A percentile compares a stretch with the other conserved stretches of the same genome.
These are phyloP conservation scores for Ornithoptera priamus DNA, from an alignment of 2,888 invertebrate genomes.

Conservation along the genomic window DNA sequence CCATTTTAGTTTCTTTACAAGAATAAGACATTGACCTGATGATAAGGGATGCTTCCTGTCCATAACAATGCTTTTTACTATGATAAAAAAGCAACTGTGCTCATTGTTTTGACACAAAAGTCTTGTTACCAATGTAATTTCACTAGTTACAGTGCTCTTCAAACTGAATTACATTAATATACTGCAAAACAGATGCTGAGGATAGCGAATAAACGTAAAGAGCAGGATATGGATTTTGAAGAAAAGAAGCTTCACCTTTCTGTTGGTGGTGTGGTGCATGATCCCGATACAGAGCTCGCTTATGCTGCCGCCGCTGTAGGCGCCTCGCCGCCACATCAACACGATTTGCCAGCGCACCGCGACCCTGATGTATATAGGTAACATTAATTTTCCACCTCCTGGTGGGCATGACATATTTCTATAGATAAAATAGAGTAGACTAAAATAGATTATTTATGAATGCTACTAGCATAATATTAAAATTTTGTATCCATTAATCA, in stretches of 20 bases:
- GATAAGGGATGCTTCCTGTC: no score
- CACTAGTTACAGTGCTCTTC: no score
- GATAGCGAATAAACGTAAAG: constrained; percentile 95
- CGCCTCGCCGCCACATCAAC: constrained; percentile 65
- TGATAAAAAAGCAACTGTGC: not conserved
- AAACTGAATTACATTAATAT: not conserved
- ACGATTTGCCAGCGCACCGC: constrained; percentile 48
- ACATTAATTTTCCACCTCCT: not conserved
- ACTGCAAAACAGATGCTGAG: constrained; percentile 73
- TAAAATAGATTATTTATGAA: no score
- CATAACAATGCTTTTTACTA: no score
- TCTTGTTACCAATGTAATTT: no score
- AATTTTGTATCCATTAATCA: no score
- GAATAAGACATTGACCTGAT: no score
- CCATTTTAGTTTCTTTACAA: no score
- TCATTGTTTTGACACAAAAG: no score
- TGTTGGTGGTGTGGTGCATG: constrained; percentile 76
- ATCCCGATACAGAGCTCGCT: constrained; percentile 75
- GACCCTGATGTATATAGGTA: constrained; percentile 58
- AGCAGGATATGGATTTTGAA: constrained; percentile 96
- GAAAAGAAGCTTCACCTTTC: constrained; percentile 96
- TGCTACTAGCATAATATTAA: no score
- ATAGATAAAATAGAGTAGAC: no score
- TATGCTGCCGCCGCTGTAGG: constrained; percentile 84
- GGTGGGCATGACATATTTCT: no score